These are phyloP conservation scores for Scaptomyza tumidula DNA, from an alignment of 2,888 invertebrate species.

Conservation along the genomic window DNA sequence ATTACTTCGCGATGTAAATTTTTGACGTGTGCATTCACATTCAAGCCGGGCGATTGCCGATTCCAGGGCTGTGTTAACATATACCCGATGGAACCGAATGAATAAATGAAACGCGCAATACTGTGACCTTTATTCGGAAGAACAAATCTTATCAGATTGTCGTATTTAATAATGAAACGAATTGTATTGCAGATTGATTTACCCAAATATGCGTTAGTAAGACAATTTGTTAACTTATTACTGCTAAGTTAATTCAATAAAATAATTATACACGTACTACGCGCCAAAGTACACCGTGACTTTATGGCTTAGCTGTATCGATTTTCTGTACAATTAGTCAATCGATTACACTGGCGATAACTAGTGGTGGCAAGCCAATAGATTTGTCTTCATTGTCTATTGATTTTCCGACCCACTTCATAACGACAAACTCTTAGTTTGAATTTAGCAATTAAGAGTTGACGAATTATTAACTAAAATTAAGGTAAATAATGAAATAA, in stretches of 20 bases:
- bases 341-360: slow-evolving; percentile 17
- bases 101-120: neutral
- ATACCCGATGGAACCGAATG: neutral
- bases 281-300: neutral
- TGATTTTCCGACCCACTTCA: slow-evolving; percentile 60
- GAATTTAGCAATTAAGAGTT: slow-evolving; percentile 64
- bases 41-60: slow-evolving; percentile 43
- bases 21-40: slow-evolving; percentile 18
- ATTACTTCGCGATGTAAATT: neutral
- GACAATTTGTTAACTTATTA: neutral
- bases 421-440: slow-evolving; percentile 75
- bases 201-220: neutral
- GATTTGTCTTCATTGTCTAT: slow-evolving; percentile 28
- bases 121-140: neutral
- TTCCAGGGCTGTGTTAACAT: slow-evolving; percentile 28
- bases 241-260: neutral
- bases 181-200: too few species aligned
- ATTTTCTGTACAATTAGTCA: slow-evolving; percentile 18
- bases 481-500: slow-evolving; percentile 36
- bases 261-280: neutral
- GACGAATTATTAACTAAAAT: slow-evolving; percentile 43
- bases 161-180: neutral
- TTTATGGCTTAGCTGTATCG: neutral
- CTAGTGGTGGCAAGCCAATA: slow-evolving; percentile 41
- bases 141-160: neutral